Evolutionary conservation across 1,140 invertebrate genomes (phyloP), one percentile per base, ranked within the genome.

Genomic region (Hermetia illucens): DNA sequence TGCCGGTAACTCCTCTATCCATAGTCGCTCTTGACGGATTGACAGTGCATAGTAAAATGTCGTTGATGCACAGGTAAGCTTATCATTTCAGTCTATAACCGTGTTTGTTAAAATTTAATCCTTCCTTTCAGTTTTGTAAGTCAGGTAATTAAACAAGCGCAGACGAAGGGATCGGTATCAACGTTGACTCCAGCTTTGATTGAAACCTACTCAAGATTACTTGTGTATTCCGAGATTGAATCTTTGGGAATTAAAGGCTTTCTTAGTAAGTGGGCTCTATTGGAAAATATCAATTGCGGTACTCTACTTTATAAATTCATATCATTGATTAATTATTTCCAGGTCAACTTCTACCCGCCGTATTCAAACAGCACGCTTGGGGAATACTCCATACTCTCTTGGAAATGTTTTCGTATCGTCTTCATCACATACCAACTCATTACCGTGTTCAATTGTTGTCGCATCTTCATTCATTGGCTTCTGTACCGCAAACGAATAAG

Each of bases 41-140:
- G 12, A 95, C 93, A 0, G 83, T 95, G 9, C 91, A 96, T 60
- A 88, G 89, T 1, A 96, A 96, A 62, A 96, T 97, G 92, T 92
- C 87, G 43, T 62, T 97, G n/a, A 94, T 96, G 39, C 91, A 96
- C 51, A 45, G 39, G 46, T 47, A 41, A 35, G 16, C 5, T 9
- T 24, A 9, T n/a, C n/a, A n/a, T n/a, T n/a, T n/a, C n/a, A n/a
- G n/a, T n/a, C n/a, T n/a, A n/a, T n/a, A 9, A 24, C 4, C 25
- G 8, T 8, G 21, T 36, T 12, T 24, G n/a, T n/a, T n/a, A n/a
- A 36, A 16, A 5, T 24, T 36, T 24, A 36, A 16, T 10, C 10
- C 9, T 36, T 24, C 8, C 12, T 36, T 24, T 22, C 35, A 58
- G 55, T 17, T 58, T 58, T 40, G 53, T 58, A 5, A 56, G 55